Evolutionary conservation across 2,797 vertebrate genomes (phyloP).

Genomic region (Poeciliopsis infans): DNA sequence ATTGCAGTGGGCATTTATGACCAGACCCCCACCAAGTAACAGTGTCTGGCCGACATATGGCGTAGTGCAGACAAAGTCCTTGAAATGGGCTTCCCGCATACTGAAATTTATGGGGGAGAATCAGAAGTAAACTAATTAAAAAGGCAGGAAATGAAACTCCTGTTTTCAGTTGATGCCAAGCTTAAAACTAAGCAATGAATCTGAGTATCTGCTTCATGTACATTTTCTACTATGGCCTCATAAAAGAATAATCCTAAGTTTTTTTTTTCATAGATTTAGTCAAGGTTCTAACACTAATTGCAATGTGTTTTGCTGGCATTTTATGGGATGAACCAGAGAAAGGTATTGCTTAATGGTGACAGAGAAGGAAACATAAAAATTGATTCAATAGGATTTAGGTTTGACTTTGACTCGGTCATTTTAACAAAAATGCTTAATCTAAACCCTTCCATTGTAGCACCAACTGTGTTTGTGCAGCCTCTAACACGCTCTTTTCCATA

Average conservation of each 20-base stretch:
- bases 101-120: slow-evolving; percentile 54
- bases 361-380: neutral
- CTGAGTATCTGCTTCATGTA: neutral
- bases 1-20: slow-evolving; percentile 60
- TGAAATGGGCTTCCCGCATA: slow-evolving; percentile 57
- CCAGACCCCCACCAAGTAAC: slow-evolving; percentile 49
- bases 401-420: neutral
- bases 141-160: slow-evolving; percentile 36
- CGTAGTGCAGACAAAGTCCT: slow-evolving; percentile 67
- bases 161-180: slow-evolving; percentile 10
- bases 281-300: neutral
- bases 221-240: neutral
- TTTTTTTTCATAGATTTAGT: neutral
- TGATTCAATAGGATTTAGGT: neutral
- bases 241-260: neutral
- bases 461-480: neutral
- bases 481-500: neutral
- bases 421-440: neutral
- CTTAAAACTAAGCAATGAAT: neutral
- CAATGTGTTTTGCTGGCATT: neutral
- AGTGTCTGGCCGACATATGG: slow-evolving; percentile 73
- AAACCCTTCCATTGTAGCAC: neutral
- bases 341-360: neutral
- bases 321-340: neutral
- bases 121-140: slow-evolving; percentile 53